phyloP scores from a whole-genome alignment of 2,113 vertebrate species.

The Prietella phreatophila region DNA sequence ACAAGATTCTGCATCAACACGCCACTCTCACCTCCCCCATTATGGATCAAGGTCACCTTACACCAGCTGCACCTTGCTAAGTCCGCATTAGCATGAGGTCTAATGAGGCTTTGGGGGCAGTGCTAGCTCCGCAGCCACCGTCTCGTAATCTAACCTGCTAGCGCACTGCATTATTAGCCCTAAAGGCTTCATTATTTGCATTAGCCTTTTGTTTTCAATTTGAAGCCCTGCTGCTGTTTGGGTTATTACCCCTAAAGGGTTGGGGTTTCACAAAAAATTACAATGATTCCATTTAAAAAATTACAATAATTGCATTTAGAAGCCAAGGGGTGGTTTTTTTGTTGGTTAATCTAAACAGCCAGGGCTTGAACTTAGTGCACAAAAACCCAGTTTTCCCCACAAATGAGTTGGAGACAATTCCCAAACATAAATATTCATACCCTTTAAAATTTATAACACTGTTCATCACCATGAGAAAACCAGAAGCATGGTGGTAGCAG shows the following conservation, averaged over 20 bases:
- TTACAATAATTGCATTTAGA: slow-evolving; percentile 36
- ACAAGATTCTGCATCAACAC: slow-evolving; percentile 17
- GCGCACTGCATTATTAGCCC: slow-evolving; percentile 24
- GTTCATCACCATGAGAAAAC: background rate
- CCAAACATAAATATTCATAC: background rate
- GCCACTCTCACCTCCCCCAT: background rate
- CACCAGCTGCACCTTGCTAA: slow-evolving; percentile 30
- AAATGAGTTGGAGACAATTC: background rate
- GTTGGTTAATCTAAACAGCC: background rate
- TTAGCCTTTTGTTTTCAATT: slow-evolving; percentile 53
- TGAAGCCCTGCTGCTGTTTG: slow-evolving; percentile 21
- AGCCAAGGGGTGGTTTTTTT: background rate
- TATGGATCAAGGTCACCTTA: slow-evolving; percentile 45
- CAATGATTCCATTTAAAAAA: slow-evolving; percentile 36
- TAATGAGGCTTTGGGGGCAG: slow-evolving; percentile 3
- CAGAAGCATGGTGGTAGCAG: background rate
- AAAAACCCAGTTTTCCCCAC: background rate
- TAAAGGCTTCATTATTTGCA: slow-evolving; percentile 53
- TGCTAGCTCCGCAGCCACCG: background rate
- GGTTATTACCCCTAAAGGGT: slow-evolving; percentile 39
- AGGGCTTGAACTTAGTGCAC: background rate
- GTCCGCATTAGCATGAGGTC: slow-evolving; percentile 28
- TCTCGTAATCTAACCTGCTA: slow-evolving; percentile 10
- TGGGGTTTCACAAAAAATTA: slow-evolving; percentile 25
- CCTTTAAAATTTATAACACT: background rate